phyloP scores from a whole-genome alignment of 1,140 invertebrate species.

The Philaenus spumarius region DNA sequence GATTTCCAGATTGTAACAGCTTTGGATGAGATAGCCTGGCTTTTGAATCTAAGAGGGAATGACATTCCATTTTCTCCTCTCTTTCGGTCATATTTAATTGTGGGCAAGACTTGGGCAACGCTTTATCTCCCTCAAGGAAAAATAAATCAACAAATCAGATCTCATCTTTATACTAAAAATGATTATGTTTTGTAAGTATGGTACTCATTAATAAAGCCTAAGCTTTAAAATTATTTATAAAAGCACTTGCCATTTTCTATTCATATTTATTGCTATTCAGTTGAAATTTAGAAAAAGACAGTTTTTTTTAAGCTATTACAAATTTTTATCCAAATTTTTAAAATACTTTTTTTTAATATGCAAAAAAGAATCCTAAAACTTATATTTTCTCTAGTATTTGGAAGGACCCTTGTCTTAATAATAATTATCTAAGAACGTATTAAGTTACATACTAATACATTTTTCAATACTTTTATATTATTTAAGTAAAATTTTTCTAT shows the following conservation, averaged over 20 bases:
- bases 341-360: not conserved
- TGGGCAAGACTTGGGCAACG: slow-evolving; percentile 38
- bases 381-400: no score
- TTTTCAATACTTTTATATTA: no score
- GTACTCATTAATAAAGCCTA: no score
- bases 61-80: slow-evolving; percentile 61
- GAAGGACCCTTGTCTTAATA: no score
- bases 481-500: no score
- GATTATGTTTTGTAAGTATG: slow-evolving; percentile 9
- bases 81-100: slow-evolving; percentile 54
- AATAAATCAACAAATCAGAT: slow-evolving; percentile 34
- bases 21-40: slow-evolving; percentile 59
- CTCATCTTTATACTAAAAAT: slow-evolving; percentile 28
- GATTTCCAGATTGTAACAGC: slow-evolving; percentile 49
- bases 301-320: not conserved
- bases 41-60: slow-evolving; percentile 60
- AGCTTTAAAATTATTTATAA: not conserved
- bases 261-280: not conserved
- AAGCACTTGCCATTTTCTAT: not conserved
- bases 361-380: not conserved
- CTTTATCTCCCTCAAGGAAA: slow-evolving; percentile 39
- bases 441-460: no score
- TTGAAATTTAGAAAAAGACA: not conserved
- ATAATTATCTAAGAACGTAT: no score
- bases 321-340: not conserved